Evolutionary conservation across 1,140 invertebrate species (phyloP).

Genomic region (Maconellicoccus hirsutus): DNA sequence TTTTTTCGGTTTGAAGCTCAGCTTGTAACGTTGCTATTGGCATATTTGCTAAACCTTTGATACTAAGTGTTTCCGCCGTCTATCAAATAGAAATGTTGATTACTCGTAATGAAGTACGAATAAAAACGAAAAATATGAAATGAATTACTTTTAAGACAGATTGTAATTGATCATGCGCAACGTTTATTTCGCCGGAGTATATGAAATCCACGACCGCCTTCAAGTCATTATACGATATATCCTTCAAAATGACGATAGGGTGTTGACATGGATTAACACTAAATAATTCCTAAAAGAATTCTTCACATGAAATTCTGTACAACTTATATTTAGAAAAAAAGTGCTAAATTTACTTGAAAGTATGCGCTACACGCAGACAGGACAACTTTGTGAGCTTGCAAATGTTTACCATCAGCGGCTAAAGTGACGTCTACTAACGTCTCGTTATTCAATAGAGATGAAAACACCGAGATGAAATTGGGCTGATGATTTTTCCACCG

Average conservation of each 20-base stretch:
- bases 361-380: constrained; percentile 76
- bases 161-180: constrained; percentile 73
- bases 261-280: constrained; percentile 76
- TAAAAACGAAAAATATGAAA: background rate
- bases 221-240: constrained; percentile 72
- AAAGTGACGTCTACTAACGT: constrained; percentile 78
- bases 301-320: background rate
- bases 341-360: constrained; percentile 50
- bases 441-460: constrained; percentile 60
- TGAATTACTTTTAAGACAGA: constrained; percentile 57
- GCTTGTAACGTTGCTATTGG: constrained; percentile 34
- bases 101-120: constrained; percentile 24
- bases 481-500: constrained; percentile 83
- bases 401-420: constrained; percentile 66
- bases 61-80: constrained; percentile 75
- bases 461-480: constrained; percentile 77
- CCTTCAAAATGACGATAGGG: constrained; percentile 80
- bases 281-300: constrained; percentile 49
- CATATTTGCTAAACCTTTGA: constrained; percentile 76
- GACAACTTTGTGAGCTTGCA: constrained; percentile 76
- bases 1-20: background rate
- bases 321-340: background rate
- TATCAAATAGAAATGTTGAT: no score
- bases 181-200: constrained; percentile 85
- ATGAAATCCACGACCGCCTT: constrained; percentile 84